Evolutionary conservation across 1,140 invertebrate genomes (phyloP), one percentile per base, ranked within the genome.

Genomic region (Brachionus manjavacas): DNA sequence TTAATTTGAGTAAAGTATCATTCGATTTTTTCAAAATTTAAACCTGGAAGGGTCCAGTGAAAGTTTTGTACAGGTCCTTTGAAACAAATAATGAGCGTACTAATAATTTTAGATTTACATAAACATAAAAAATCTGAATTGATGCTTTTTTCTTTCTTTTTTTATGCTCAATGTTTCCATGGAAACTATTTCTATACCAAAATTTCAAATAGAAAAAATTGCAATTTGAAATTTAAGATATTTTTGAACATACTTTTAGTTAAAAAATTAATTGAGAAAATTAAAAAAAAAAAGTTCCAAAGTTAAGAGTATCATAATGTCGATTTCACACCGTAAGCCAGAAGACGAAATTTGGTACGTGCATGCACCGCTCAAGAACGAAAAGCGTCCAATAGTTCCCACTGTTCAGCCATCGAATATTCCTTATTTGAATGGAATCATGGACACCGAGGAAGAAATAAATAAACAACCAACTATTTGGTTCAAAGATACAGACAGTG

Each of bases 311-410:
- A 31, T 31, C 8, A 80, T 41, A 70, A 83, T 83, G 81, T 68
- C 81, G 16, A 55, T 39, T 9, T 70, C 31, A 20, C 39, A 35
- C 43, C 81, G 81, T 35, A 83, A 83, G 52, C 49, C 81, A 39
- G 81, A 72, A 46, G 81, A 83, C 41, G 81, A 83, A 72, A 52
- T 83, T 43, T 83, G 81, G 81, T 83, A 31, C 52, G 60, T 83
- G 0, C 81, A 83, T 83, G 60, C 81, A 28, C 81, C 81, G 4
- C 35, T 83, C 7, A 83, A 83, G 16, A 72, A 70, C n/a, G 81
- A 68, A 52, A 83, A 25, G 6, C 64, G 81, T 16, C 28, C 28
- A 20, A n/a, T 70, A 23, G 81, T 83, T 12, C 46, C 31, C 7
- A 41, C 60, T 49, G 25, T 52, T 28, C 81, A 52, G 52, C 81